Evolutionary conservation across 2,888 invertebrate genomes (phyloP), one percentile per base, ranked within the genome.

Genomic region (Apeira syringaria): DNA sequence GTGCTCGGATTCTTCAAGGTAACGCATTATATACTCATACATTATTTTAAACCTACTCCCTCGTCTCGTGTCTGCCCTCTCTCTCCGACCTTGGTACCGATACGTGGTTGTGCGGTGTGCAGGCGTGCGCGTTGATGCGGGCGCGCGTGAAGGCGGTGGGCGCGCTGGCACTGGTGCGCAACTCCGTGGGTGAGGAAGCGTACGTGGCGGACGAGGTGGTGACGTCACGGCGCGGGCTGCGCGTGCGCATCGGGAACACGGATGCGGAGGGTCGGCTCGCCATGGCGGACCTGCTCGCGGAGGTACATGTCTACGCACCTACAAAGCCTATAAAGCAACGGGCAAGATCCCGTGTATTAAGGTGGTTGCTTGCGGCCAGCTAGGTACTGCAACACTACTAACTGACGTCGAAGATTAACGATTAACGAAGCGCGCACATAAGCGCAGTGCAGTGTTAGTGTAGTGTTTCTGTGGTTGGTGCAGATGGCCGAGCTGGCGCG

Each of bases 221-320:
- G 53, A 4, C 93, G 96, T 3, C 92, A 98, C 40, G 4, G 20
- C 94, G 96, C 51, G 97, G 97, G 2, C 92, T 92, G n/a, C 91
- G 96, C 46, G 93, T 98, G 36, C 92, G 98, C 43, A 92, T 99
- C 31, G 96, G 96, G 39, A 98, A 99, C 84, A 98, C 98, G 2
- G 98, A 99, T 88, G 98, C 98, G 33, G 98, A 99, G 86, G 98
- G 98, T 1, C 92, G 98, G 42, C 94, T 98, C 95, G 95, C 95
- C 28, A 97, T 98, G 97, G 94, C 95, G 24, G 98, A 98, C 89
- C 93, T 96, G 13, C 91, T 98, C 17, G 95, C 94, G 68, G 92
- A 20, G 20, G 20, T 20, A 2, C 5, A 2, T 20, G 7, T 18
- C n/a, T n/a, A n/a, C n/a, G n/a, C n/a, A n/a, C n/a, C n/a, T n/a